phyloP scores from a whole-genome alignment of 1,140 invertebrate species.

The Belonocnema kinseyi region DNA sequence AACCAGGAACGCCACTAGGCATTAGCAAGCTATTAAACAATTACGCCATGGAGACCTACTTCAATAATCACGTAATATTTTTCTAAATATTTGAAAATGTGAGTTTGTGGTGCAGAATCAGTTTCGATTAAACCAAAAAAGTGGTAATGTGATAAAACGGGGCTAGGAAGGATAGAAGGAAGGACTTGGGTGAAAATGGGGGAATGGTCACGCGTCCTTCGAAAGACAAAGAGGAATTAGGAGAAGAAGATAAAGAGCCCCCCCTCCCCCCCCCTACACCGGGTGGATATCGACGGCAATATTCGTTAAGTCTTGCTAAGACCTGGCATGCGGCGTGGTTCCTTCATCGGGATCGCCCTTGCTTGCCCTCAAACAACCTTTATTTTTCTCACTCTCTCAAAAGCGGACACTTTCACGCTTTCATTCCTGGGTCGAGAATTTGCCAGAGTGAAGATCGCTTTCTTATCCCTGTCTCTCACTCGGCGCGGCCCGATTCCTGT shows the following conservation, averaged over 20 bases:
- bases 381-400: conserved; percentile 35
- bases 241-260: conserved; percentile 45
- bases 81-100: too few relatives aligned
- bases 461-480: conserved; percentile 40
- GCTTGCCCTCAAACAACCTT: conserved; percentile 33
- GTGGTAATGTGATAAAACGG: conserved; percentile 40
- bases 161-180: conserved; percentile 11
- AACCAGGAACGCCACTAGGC: too few relatives aligned
- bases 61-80: too few relatives aligned
- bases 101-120: background rate
- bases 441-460: conserved; percentile 33
- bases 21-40: too few relatives aligned
- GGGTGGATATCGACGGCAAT: conserved; percentile 65
- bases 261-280: background rate
- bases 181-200: background rate
- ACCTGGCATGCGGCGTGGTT: conserved; percentile 58
- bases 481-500: conserved; percentile 33
- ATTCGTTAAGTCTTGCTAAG: conserved; percentile 70
- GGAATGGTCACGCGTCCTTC: conserved; percentile 40
- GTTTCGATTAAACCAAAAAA: background rate
- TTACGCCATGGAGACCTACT: too few relatives aligned
- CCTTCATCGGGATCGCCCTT: conserved; percentile 60
- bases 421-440: conserved; percentile 40
- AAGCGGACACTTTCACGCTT: conserved; percentile 44
- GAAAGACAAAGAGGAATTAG: conserved; percentile 54